Conservation (phyloP, 1,140 invertebrate species). For the Spodoptera frugiperda region DNA sequence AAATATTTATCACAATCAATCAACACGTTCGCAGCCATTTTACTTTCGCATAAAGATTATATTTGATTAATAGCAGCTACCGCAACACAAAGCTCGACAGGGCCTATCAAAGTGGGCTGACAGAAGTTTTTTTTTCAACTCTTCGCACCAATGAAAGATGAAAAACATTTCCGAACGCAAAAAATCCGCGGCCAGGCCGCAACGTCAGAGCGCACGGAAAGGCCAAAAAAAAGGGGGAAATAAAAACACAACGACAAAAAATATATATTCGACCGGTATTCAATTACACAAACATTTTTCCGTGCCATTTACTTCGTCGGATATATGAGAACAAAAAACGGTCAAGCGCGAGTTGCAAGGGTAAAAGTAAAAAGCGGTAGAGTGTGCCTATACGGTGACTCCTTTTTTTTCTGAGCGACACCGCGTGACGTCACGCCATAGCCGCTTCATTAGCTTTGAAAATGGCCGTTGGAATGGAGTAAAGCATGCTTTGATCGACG, state of each 20-base stretch:
- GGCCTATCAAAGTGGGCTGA: no score
- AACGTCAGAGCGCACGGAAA: not conserved
- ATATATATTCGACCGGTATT: constrained; percentile 31
- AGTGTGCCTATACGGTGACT: not conserved
- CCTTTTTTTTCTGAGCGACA: constrained; percentile 14
- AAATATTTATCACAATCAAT: no score
- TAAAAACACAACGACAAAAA: not conserved
- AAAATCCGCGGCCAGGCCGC: not conserved
- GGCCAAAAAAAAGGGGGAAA: constrained; percentile 8
- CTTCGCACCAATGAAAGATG: not conserved
- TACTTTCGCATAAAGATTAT: no score
- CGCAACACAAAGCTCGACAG: no score
- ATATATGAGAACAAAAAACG: constrained; percentile 34
- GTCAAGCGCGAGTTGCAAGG: constrained; percentile 24
- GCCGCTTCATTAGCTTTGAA: constrained; percentile 10
- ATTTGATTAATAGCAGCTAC: no score
- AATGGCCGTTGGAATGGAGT: not conserved
- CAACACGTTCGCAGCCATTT: no score
- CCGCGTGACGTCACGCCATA: not conserved
- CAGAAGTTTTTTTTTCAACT: not conserved
- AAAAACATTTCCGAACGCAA: not conserved
- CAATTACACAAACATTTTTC: constrained; percentile 45
- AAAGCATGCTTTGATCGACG: constrained; percentile 16
- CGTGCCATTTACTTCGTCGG: constrained; percentile 30
- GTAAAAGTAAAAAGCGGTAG: constrained; percentile 5